Base-by-base conservation (phyloP, 2,113 vertebrate species). In the Mustelus asterias region DNA sequence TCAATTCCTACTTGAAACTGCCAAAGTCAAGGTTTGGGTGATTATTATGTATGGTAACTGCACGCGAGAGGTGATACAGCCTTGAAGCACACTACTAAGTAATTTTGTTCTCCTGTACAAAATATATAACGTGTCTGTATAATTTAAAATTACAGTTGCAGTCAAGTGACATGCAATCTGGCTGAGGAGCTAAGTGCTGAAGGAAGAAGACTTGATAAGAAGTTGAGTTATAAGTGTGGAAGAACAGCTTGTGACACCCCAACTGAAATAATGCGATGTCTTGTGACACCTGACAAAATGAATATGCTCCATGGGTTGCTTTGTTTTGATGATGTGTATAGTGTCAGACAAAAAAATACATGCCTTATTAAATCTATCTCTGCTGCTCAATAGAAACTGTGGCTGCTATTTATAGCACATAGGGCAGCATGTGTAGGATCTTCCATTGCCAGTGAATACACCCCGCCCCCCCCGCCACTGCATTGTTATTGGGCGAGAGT, bases 201-300 rank as follows among this genome's bases (percentile, higher is more conserved):
- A 65, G 60, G 60, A 37, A 37, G 33, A 16, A 37, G 60, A 92
- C 89, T 83, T 41, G 37, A 83, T 41, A 83, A 6, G 37, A 92
- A 18, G 89, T 63, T 60, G 89, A 65, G 60, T 65, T 93, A 65
- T 0, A 63, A 93, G 58, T 63, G 33, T 20, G 89, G 33, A 37
- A 93, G 60, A 93, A 93, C 33, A 10, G 33, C 37, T 18, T 93
- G 60, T 93, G 89, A 65, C 33, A 63, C 33, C 16, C 89, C 20
- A 33, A 41, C 60, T 93, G 60, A 93, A 93, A 93, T 93, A 93
- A 65, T 92, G 58, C 33, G 6, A 93, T 67, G 60, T 22, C 89
- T 65, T 93, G 89, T 93, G 89, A 65, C 89, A 41, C 58, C 60
- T 92, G 89, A 92, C 89, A 93, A 93, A 93, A 93, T 65, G n/a